Base-by-base conservation (phyloP, 2,797 vertebrate species). In the Lacerta bilineata region DNA sequence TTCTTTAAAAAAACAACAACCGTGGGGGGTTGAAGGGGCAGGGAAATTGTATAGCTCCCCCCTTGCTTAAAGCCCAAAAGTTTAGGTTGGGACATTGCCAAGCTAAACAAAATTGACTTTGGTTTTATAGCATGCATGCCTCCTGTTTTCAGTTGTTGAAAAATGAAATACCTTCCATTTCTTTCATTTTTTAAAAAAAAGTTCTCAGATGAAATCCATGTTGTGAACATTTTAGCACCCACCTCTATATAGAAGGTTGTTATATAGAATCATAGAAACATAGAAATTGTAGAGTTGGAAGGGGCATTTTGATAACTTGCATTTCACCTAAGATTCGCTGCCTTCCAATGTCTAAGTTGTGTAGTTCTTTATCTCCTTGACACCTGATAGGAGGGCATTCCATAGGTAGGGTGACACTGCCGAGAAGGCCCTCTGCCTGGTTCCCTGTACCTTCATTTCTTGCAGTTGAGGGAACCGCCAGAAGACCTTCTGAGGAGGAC, bases 11-110 rank as follows among this genome's bases (percentile, higher is more conserved):
- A 88, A 46, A 55, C 88, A 46, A 55, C 89, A 0, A 83, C 72
- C 71, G 69, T 0, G 13, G 50, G 27, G 36, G 5, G 8, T 59
- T 29, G 25, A 10, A 43, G 2, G 3, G 71, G 83, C 83, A 33
- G 5, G 17, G 77, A 83, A 76, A 91, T 88, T 76, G 23, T 23
- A 89, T 90, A 84, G 74, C 9, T 15, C n/a, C 59, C n/a, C 59
- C 80, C 33, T 87, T 59, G 7, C 50, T 87, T 87, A 66, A 77
- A 71, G 68, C 71, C 87, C 72, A 80, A 92, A 80, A 80, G 88
- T 79, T 92, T 95, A 85, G 90, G 55, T 92, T 95, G 95, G 90
- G 84, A 68, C 77, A 80, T 78, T 80, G 90, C 94, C 91, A 94
- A 93, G 41, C n/a, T 25, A 90, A 95, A 86, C 90, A 91, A 86